Evolutionary conservation across 2,113 vertebrate genomes (phyloP), one percentile per base, ranked within the genome.

Genomic region (Candoia aspera): DNA sequence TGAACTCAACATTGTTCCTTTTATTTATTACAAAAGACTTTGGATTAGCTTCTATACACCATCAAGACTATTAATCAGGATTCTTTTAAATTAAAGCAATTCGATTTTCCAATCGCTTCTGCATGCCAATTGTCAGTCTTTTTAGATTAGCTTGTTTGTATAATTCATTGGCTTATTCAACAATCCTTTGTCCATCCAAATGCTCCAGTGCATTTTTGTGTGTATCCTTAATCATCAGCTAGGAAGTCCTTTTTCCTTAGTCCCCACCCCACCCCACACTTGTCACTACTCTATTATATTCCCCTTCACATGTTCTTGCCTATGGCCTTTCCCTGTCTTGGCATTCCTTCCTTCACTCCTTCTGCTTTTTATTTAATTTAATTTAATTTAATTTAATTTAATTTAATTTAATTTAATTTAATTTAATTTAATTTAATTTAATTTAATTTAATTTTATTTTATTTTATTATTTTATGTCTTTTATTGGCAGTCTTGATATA

Each of bases 101-200:
- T 86, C 83, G 24, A 19, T 64, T 85, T 84, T n/a, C 83, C 21
- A 53, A 23, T 42, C 1, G 1, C 19, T 91, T 64, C 60, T 85
- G n/a, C 29, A 86, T 53, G 46, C 57, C 68, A 90, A 54, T 53
- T 64, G 26, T 46, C 57, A 64, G 46, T 54, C 49, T 91, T 91
- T 91, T 91, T 91, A 91, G 57, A 62, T 85, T 62, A 85, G 62
- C 53, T 83, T 83, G 29, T 90, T 86, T 91, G 19, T 62, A 62
- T 59, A 86, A 64, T 60, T 33, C 58, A 53, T 33, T 85, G 90
- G 83, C 19, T 54, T 62, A 91, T 62, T 91, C 58, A 91, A 62
- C 37, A 62, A 59, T 37, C 17, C 29, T 86, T 26, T 91, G 37
- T 26, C 58, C n/a, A 83, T 21, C 21, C 33, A 79, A 79, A 79